Percentiles rank a stretch among this genome's conserved stretches.
Conservation (phyloP, 2,113 vertebrate genomes). For the Laticauda colubrina region DNA sequence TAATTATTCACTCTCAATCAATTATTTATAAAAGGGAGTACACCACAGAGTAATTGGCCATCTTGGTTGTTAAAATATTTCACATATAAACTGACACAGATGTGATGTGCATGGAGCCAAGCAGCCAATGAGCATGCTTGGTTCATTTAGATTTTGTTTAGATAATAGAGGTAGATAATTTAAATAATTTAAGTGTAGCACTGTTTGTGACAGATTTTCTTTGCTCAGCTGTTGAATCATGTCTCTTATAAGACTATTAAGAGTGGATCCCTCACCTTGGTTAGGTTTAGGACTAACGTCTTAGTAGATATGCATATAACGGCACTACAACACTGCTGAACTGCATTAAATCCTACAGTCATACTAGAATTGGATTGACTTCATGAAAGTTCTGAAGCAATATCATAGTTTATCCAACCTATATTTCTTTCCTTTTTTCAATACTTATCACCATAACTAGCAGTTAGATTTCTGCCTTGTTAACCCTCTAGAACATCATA, state of each 20-base stretch:
- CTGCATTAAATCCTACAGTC: slow-evolving; percentile 24
- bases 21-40: slow-evolving; percentile 9
- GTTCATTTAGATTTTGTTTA: background rate
- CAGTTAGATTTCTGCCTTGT: background rate
- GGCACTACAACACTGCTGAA: slow-evolving; percentile 29
- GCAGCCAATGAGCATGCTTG: background rate
- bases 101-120: slow-evolving; percentile 10
- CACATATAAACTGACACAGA: slow-evolving; percentile 9
- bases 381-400: background rate
- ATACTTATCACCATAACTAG: background rate
- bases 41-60: background rate
- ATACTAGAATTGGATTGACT: background rate
- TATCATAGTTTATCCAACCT: background rate
- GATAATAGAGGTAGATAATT: background rate
- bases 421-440: background rate
- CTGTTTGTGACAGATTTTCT: slow-evolving; percentile 26
- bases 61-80: slow-evolving; percentile 26
- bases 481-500: background rate
- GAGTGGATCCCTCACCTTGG: background rate
- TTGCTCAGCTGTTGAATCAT: slow-evolving; percentile 40
- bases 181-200: background rate
- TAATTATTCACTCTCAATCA: slow-evolving; percentile 22
- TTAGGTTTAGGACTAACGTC: background rate
- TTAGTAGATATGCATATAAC: background rate
- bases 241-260: slow-evolving; percentile 59